A percentile compares a stretch with the other conserved stretches of the same genome.
phyloP scores from a whole-genome alignment of 1,140 invertebrate species.

The Atta colombica region DNA sequence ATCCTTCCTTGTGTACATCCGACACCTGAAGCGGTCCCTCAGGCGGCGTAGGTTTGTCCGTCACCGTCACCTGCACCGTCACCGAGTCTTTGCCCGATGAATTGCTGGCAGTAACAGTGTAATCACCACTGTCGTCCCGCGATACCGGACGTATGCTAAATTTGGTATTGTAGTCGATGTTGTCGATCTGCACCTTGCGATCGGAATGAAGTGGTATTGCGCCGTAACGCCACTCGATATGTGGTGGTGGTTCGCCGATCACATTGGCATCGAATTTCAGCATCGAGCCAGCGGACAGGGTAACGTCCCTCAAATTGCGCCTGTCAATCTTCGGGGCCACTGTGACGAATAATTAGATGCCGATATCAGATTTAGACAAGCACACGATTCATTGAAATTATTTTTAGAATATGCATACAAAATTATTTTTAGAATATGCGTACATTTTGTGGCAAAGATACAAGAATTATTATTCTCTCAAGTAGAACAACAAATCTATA shows the following conservation, averaged over 20 bases:
- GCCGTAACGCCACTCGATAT: conserved; percentile 94
- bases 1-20: conserved; percentile 97
- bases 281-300: conserved; percentile 95
- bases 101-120: conserved; percentile 94
- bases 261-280: conserved; percentile 97
- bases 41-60: conserved; percentile 95
- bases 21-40: conserved; percentile 96
- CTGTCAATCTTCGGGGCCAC: conserved; percentile 98
- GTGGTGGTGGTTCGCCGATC: conserved; percentile 96
- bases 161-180: conserved; percentile 95
- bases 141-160: conserved; percentile 93
- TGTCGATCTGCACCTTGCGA: conserved; percentile 92
- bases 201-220: conserved; percentile 87
- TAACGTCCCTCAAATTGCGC: conserved; percentile 95
- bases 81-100: conserved; percentile 95
- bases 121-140: conserved; percentile 95
- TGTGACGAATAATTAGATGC: conserved; percentile 81
- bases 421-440: conserved; percentile 36
- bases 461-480: conserved; percentile 9
- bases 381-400: conserved; percentile 15
- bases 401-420: conserved; percentile 28
- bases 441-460: not conserved
- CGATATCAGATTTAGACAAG: conserved; percentile 55
- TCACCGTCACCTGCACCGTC: conserved; percentile 95
- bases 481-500: too few species aligned